Base-by-base conservation (phyloP, 2,888 invertebrate genomes). In the Coecobrya sp. region DNA sequence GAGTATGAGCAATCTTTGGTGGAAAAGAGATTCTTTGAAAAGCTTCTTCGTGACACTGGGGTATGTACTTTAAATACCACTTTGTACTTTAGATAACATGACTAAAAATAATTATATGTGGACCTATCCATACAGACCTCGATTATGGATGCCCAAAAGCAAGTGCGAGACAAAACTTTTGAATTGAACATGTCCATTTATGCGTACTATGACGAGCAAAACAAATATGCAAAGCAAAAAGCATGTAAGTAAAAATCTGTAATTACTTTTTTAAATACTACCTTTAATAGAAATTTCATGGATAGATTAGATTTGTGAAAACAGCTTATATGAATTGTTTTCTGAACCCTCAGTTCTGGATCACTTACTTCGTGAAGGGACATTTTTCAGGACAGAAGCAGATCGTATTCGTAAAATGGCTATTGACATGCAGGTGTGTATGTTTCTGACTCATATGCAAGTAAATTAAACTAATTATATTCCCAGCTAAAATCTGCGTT, bases 11-110 rank as follows among this genome's bases (percentile, higher is more conserved):
- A 85, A 13, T 93, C 93, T 10, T 10, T 94, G 8, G 92, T 93
- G 49, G 95, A 95, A 13, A 94, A 94, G 85, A 85, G 70, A 2
- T 92, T 93, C 10, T 93, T 93, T 89, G 93, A 94, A 55, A 85
- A 93, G n/a, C 86, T 91, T 5, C 87, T 95, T 16, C 87, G 94
- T 13, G 95, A 94, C 30, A 88, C 91, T 55, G 65, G 88, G 87
- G 93, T 94, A 76, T 16, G n/a, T 7, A 36, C 36, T 7, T 36
- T 36, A 36, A 30, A 8, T 27, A 36, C n/a, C n/a, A n/a, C n/a
- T 8, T 30, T 86, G 49, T 25, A 42, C 1, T 0, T 76, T 22
- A 42, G 22, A 55, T 81, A n/a, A 27, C n/a, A n/a, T n/a, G n/a
- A 86, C 2, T 1, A n/a, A 36, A 36, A 36, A 36, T 36, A 36